phyloP scores from a whole-genome alignment of 2,797 vertebrate species.

The Sebastes kiyomatsui region DNA sequence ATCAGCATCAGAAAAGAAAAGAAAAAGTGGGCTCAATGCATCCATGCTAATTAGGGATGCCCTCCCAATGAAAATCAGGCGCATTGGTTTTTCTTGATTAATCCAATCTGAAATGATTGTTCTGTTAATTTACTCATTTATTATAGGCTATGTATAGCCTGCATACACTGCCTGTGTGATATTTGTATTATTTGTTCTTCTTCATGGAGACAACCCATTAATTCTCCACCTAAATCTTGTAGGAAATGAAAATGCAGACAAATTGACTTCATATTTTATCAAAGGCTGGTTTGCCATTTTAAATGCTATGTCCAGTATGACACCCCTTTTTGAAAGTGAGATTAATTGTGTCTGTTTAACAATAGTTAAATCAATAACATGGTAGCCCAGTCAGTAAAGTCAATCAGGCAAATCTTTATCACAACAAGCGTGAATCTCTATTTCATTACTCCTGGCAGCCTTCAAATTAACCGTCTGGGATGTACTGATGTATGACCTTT shows the following conservation, averaged over 20 bases:
- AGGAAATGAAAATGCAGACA: conserved; percentile 15
- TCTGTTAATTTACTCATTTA: conserved; percentile 7
- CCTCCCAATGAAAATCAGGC: not conserved
- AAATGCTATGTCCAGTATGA: conserved; percentile 22
- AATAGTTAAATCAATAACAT: conserved; percentile 42
- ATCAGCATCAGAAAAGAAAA: not conserved
- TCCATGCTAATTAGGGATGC: not conserved
- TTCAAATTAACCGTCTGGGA: conserved; percentile 36
- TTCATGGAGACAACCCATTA: not conserved
- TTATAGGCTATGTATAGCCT: not conserved
- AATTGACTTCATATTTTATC: conserved; percentile 16
- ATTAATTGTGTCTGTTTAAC: conserved; percentile 44
- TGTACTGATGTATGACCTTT: conserved; percentile 48
- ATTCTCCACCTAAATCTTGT: not conserved
- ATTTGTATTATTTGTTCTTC: not conserved
- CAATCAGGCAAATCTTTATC: conserved; percentile 31
- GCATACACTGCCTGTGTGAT: not conserved
- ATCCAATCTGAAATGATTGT: conserved; percentile 2
- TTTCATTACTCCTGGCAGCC: conserved; percentile 31
- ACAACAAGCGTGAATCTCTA: conserved; percentile 2
- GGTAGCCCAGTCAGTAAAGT: conserved; percentile 4
- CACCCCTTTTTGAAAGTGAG: conserved; percentile 7
- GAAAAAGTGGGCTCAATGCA: not conserved
- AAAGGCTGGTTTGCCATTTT: conserved; percentile 28
- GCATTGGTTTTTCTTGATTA: conserved; percentile 3